Conservation (phyloP, 1,140 invertebrate genomes). For the Chymomyza costata region DNA sequence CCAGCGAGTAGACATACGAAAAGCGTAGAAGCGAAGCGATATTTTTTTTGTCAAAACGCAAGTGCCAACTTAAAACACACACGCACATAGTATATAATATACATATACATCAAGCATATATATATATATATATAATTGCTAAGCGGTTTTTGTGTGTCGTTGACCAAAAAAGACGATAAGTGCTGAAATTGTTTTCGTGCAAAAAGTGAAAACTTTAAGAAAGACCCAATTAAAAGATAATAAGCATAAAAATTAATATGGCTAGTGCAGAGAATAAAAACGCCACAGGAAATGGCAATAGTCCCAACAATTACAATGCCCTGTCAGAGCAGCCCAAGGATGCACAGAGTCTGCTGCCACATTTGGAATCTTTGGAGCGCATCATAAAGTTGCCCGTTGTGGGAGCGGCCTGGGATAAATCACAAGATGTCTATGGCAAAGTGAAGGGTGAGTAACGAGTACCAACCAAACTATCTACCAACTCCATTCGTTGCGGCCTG, state of each 20-base stretch:
- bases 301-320: no score
- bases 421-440: constrained; percentile 77
- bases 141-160: no score
- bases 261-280: constrained; percentile 64
- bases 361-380: constrained; percentile 78
- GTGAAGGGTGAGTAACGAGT: constrained; percentile 77
- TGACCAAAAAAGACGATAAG: constrained; percentile 16
- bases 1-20: constrained; percentile 44
- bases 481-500: no score
- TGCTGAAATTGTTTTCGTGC: constrained; percentile 28
- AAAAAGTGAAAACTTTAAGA: constrained; percentile 48
- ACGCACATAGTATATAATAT: constrained; percentile 5
- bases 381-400: constrained; percentile 78
- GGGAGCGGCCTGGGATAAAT: constrained; percentile 77
- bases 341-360: constrained; percentile 75
- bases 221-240: constrained; percentile 27
- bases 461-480: no score
- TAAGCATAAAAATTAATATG: constrained; percentile 30
- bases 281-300: constrained; percentile 30
- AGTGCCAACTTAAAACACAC: constrained; percentile 12
- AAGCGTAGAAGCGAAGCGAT: constrained; percentile 4
- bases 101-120: constrained; percentile 8
- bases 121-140: no score
- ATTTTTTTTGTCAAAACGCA: not conserved
- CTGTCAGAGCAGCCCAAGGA: constrained; percentile 53